phyloP scores from a whole-genome alignment of 2,113 vertebrate species.

The Microcebus griseorufus region DNA sequence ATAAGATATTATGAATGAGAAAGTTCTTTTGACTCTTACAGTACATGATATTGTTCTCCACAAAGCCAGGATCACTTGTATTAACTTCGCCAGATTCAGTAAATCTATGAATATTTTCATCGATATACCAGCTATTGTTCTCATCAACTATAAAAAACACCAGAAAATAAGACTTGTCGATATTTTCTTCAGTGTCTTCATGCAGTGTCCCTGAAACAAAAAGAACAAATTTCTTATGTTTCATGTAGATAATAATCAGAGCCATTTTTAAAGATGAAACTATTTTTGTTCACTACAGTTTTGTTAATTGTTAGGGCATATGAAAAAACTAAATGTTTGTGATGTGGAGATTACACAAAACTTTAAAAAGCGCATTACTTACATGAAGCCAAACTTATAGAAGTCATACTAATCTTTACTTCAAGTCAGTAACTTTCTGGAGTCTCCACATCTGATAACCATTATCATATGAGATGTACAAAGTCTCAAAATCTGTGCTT shows the following conservation, averaged over 20 bases:
- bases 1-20: background rate
- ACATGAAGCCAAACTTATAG: background rate
- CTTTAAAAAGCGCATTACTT: background rate
- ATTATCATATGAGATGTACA: background rate
- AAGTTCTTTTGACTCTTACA: conserved; percentile 83
- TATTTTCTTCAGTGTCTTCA: conserved; percentile 73
- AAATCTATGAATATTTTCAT: conserved; percentile 91
- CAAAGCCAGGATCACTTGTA: conserved; percentile 88
- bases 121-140: conserved; percentile 95
- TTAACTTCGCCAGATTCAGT: conserved; percentile 85
- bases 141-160: conserved; percentile 93
- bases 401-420: background rate
- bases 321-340: background rate
- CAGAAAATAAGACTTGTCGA: conserved; percentile 87
- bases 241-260: background rate
- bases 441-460: background rate
- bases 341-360: background rate
- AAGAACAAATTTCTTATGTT: background rate
- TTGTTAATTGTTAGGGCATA: background rate
- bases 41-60: conserved; percentile 93
- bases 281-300: background rate
- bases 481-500: background rate
- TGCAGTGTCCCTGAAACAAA: conserved; percentile 86
- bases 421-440: background rate
- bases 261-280: background rate